Evolutionary conservation across 2,888 invertebrate species (phyloP), one percentile per base, ranked within the genome.

Genomic region (Theretra japonica): DNA sequence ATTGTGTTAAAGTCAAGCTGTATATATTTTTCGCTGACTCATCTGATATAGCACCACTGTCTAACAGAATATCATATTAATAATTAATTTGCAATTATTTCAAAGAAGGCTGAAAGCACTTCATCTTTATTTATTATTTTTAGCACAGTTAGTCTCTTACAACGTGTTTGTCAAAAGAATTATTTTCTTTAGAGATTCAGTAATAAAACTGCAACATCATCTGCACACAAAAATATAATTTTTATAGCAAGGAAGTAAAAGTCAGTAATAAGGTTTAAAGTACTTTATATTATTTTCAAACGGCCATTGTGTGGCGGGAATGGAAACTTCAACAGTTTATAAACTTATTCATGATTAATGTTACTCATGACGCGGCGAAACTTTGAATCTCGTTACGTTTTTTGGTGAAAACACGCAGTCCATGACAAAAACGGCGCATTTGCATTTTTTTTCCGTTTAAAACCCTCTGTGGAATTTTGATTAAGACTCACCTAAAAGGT

Each of bases 281-380:
- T 23, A 48, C 15, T 65, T 41, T n/a, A 17, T 48, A 65, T 23
- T 65, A n/a, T 62, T 48, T 17, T 41, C 6, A 48, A 25, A 48
- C 48, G 7, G 41, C 48, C 48, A 48, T 65, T 48, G 65, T 65
- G 41, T 48, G 23, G 48, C 7, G 65, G 23, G 6, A 65, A 17
- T 23, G 17, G 6, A 23, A 17, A 21, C 65, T 41, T 41, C 11
- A 48, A 48, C 65, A 70, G 50, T 70, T 70, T 70, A 60, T 70
- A 50, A 50, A 70, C 70, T 48, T 28, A 50, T 30, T 30, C 57
- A 50, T 70, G 70, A 70, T 70, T 70, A 53, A 70, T 70, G 60
- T 50, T 53, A 50, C 28, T 60, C 70, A 70, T 70, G 70, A 70
- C 70, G 28, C 25, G 15, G 70, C 50, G n/a, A 70, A 65, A 48